Base-by-base conservation (phyloP, 2,888 invertebrate species). In the Microplitis deprimator region DNA sequence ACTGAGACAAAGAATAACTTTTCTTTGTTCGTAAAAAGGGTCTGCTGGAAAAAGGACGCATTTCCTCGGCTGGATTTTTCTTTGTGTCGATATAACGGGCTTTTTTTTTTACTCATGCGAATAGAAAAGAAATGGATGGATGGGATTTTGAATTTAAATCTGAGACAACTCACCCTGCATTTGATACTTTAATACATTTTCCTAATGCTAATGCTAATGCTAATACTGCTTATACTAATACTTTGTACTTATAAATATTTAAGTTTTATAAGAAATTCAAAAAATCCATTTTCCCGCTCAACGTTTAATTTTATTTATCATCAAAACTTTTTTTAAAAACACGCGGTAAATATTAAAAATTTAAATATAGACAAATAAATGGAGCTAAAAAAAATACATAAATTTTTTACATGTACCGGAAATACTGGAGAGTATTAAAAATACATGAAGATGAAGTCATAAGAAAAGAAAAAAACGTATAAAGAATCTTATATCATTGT, bases 401-500 rank as follows among this genome's bases (percentile, higher is more conserved):
- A 7, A 41, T 41, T 41, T 41, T 13, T 13, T 50, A 50, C 50
- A 50, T 50, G 13, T 50, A 50, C 50, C 50, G 50, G 50, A 50
- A 50, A 50, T 50, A 50, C 50, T 50, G 50, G 13, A 50, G 50
- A 50, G 50, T 50, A 50, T 50, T 50, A 50, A 50, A 50, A 50
- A 50, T 50, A 50, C 50, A 50, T 50, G 50, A 50, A 50, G 13
- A 50, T 50, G 50, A 50, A 50, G 50, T 50, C 50, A 50, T 50
- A 50, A 50, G 13, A 50, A 50, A 50, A 50, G 13, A 50, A 50
- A 50, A 50, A 1, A 8, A 50, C 13, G 50, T 13, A 50, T 50
- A 50, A 50, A 50, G 50, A 50, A 50, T 50, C 50, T 50, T 50
- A 50, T 50, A 50, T 50, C 50, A 50, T 50, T 50, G 50, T 50